Evolutionary conservation across 64 coral and sea anemone genomes (phyloP).

Genomic region (Catalaphyllia jardinei): DNA sequence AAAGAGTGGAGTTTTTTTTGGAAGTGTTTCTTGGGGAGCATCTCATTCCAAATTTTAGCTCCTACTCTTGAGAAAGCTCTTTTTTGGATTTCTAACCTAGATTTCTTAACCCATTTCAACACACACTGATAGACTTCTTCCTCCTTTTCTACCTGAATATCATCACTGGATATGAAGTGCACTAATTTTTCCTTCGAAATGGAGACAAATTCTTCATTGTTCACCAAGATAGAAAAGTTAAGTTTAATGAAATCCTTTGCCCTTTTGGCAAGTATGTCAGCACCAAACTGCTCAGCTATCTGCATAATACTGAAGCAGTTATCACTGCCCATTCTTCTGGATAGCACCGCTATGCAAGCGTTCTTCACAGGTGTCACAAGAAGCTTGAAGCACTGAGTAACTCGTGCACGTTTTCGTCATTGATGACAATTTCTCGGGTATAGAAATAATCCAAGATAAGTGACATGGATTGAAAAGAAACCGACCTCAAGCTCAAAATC

Average conservation of each 20-base stretch:
- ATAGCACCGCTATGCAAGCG: constrained; percentile 53
- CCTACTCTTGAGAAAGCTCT: no score
- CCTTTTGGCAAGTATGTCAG: constrained; percentile 20
- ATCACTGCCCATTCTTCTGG: not conserved
- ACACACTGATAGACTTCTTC: no score
- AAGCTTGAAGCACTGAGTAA: constrained; percentile 56
- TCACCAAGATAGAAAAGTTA: constrained; percentile 56
- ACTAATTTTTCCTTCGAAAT: constrained; percentile 17
- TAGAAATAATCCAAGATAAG: constrained; percentile 78
- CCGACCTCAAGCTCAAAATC: constrained; percentile 43
- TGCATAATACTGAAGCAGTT: constrained; percentile 71
- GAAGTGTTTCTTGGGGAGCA: no score
- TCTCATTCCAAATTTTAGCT: no score
- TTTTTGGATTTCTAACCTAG: no score
- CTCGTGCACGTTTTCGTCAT: constrained; percentile 55
- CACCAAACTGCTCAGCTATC: constrained; percentile 59
- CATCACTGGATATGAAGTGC: constrained; percentile 43
- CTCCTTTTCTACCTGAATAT: no score
- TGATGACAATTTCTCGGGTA: constrained; percentile 53
- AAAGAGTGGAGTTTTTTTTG: no score
- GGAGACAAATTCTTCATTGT: constrained; percentile 68
- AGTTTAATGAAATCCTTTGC: constrained; percentile 59
- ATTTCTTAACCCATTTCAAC: no score
- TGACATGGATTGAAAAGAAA: constrained; percentile 45
- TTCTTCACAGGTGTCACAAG: constrained; percentile 54